A percentile compares a stretch with the other conserved stretches of the same genome.
These are phyloP conservation scores for Polia nebulosa DNA, from an alignment of 2,888 invertebrate species.

Conservation along the genomic window DNA sequence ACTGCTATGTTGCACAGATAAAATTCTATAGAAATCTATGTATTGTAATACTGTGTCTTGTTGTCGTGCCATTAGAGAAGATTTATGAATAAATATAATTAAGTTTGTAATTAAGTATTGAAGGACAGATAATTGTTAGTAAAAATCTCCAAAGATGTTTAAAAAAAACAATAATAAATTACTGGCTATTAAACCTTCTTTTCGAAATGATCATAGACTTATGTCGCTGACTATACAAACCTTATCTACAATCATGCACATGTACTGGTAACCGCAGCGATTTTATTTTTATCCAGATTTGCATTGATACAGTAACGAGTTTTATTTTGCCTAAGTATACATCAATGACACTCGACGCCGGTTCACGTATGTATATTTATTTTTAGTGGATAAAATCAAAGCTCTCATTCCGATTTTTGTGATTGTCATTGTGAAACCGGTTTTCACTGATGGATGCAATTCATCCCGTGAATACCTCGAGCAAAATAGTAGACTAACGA, in stretches of 20 bases:
- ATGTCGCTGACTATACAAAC: background rate
- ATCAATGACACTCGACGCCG: constrained; percentile 8
- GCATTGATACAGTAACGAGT: constrained; percentile 3
- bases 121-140: no score
- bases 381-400: constrained; percentile 38
- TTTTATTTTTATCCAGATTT: constrained; percentile 11
- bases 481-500: constrained; percentile 76
- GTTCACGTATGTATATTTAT: constrained; percentile 16
- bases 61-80: no score
- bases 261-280: background rate
- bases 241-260: background rate
- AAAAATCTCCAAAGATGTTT: no score
- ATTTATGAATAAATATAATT: no score
- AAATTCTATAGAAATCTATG: no score
- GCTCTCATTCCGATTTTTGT: constrained; percentile 41
- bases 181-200: no score
- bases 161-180: background rate
- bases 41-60: no score
- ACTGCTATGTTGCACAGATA: no score
- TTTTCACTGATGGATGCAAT: constrained; percentile 57
- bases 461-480: constrained; percentile 61
- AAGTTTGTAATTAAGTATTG: no score
- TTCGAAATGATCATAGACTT: background rate
- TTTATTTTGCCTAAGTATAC: constrained; percentile 23
- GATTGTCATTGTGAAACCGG: constrained; percentile 41